These are phyloP conservation scores for Pogonomyrmex barbatus DNA, from an alignment of 1,140 invertebrate species.

Conservation along the genomic window DNA sequence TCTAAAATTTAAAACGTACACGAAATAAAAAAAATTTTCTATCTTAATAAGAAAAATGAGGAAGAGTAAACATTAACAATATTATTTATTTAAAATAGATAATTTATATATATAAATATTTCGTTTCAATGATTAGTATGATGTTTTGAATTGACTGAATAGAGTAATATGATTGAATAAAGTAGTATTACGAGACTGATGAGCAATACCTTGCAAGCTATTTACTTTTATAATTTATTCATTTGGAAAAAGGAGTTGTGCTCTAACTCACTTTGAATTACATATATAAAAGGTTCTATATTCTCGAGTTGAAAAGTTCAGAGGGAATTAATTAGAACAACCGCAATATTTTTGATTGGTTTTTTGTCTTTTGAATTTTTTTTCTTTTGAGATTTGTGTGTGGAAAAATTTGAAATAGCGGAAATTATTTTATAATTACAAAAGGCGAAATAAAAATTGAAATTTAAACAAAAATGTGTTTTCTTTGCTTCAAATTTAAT, in stretches of 20 bases:
- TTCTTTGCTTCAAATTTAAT: not conserved
- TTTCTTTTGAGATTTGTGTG: not conserved
- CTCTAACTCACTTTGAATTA: not conserved
- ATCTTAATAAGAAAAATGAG: constrained; percentile 2
- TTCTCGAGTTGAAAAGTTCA: not conserved
- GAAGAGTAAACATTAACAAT: not conserved
- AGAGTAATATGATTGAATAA: no score
- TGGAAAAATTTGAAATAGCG: not conserved
- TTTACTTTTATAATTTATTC: constrained; percentile 44
- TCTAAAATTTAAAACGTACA: not conserved
- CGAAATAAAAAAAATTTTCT: not conserved
- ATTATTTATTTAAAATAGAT: not conserved
- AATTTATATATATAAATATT: no score
- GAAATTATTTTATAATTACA: not conserved
- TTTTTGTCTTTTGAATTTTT: not conserved
- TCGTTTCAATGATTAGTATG: constrained; percentile 4
- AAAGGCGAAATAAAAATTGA: not conserved
- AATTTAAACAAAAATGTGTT: not conserved
- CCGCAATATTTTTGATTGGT: not conserved
- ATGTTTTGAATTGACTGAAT: constrained; percentile 30
- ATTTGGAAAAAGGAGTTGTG: not conserved
- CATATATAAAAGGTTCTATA: not conserved
- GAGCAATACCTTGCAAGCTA: not conserved
- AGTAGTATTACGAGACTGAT: not conserved
- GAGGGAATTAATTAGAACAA: constrained; percentile 27